Percentiles rank a stretch among this genome's conserved stretches.
Conservation (phyloP, 2,888 invertebrate species). For the Branchellion lobata region DNA sequence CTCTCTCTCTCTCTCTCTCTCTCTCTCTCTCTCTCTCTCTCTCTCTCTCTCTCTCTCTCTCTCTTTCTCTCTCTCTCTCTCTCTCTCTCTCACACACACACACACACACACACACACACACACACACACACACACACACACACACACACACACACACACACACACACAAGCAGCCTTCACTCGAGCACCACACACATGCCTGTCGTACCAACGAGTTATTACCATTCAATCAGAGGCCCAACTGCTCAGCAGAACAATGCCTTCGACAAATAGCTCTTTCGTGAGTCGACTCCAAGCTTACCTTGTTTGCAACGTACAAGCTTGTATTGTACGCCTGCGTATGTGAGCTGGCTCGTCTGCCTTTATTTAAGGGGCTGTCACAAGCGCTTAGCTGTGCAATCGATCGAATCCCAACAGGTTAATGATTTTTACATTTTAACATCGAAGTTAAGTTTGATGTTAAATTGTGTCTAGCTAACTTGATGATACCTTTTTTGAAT, state of each 20-base stretch:
- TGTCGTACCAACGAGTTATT: neutral
- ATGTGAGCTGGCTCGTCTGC: neutral
- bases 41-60: no score
- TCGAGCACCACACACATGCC: slow-evolving; percentile 7
- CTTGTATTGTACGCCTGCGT: neutral
- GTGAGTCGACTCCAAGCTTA: neutral
- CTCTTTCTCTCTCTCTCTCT: no score
- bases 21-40: no score
- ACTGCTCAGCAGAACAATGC: no score
- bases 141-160: slow-evolving; percentile 13
- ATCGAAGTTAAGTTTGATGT: neutral
- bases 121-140: slow-evolving; percentile 9
- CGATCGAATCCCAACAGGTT: slow-evolving; percentile 19
- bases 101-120: slow-evolving; percentile 13
- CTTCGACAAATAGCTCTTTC: neutral
- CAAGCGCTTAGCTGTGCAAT: neutral
- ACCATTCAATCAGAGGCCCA: neutral
- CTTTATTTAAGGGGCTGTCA: neutral
- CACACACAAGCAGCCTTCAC: slow-evolving; percentile 3
- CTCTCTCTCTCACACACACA: slow-evolving; percentile 13
- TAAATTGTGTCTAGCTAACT: no score
- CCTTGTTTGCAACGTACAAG: slow-evolving; percentile 5
- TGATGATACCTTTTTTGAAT: no score
- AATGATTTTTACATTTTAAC: neutral
- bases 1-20: no score